Percentiles rank a stretch among this genome's conserved stretches.
Conservation (phyloP, 2,888 invertebrate genomes). For the Tetanocera ferruginea region DNA sequence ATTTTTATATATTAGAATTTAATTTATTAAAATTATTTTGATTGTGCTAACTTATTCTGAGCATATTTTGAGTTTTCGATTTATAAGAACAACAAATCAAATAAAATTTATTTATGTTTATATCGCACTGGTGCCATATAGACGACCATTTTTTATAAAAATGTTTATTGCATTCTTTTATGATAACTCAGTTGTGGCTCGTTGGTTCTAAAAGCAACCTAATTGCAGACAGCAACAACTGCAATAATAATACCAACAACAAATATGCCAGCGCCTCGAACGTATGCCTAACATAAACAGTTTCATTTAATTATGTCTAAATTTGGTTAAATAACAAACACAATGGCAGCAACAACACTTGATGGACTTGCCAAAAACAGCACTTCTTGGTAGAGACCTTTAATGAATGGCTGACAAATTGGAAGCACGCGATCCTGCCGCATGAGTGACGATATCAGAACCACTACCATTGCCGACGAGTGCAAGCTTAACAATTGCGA, state of each 20-base stretch:
- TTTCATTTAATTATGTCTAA: constrained; percentile 68
- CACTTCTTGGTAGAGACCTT: constrained; percentile 2
- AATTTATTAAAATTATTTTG: no score
- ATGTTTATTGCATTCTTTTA: no score
- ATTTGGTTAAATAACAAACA: constrained; percentile 65
- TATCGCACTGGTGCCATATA: no score
- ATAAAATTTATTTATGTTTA: no score
- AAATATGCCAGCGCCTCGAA: constrained; percentile 44
- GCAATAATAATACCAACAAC: no score
- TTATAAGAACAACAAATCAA: no score
- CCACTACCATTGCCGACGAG: not conserved
- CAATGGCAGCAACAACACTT: constrained; percentile 51
- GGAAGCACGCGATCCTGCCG: constrained; percentile 64
- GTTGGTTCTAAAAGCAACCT: not conserved
- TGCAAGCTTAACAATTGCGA: constrained; percentile 55
- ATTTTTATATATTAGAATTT: no score
- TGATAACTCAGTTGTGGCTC: not conserved
- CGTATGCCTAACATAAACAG: constrained; percentile 66
- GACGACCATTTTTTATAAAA: no score
- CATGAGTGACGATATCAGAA: not conserved
- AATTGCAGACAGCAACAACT: not conserved
- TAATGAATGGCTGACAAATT: constrained; percentile 61
- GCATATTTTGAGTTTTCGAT: no score
- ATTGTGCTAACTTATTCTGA: no score
- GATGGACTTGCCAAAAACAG: constrained; percentile 18